phyloP scores from a whole-genome alignment of 2,888 invertebrate genomes.

The Cataglyphis altisquamis region DNA sequence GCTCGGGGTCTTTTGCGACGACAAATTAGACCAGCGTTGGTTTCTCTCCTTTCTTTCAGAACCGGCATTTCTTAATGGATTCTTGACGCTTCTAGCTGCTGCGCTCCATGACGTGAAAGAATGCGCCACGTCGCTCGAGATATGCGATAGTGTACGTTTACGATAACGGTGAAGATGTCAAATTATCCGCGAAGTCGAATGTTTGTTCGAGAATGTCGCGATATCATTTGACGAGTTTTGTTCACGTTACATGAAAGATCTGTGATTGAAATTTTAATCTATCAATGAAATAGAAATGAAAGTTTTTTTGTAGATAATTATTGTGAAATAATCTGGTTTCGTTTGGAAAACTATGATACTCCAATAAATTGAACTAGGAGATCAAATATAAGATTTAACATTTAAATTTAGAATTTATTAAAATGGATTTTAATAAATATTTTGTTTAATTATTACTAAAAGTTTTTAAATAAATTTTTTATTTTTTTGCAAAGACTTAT shows the following conservation, averaged over 20 bases:
- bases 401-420: not conserved
- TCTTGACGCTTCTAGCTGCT: slow-evolving; percentile 66
- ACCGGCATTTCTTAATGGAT: slow-evolving; percentile 73
- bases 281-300: not conserved
- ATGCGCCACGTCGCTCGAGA: slow-evolving; percentile 37
- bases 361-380: not conserved
- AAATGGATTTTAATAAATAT: not conserved
- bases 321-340: not conserved
- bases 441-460: not conserved
- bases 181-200: slow-evolving; percentile 36
- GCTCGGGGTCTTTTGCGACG: slow-evolving; percentile 43
- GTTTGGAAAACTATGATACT: not conserved
- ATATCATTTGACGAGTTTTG: slow-evolving; percentile 4
- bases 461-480: not conserved
- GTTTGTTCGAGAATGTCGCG: slow-evolving; percentile 21
- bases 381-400: not conserved
- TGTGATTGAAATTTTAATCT: not conserved
- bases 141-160: slow-evolving; percentile 42
- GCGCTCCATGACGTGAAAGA: slow-evolving; percentile 46
- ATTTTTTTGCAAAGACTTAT: not conserved
- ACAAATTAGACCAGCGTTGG: slow-evolving; percentile 71
- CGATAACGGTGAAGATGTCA: slow-evolving; percentile 22
- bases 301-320: not conserved
- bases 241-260: not conserved
- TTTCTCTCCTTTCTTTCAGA: slow-evolving; percentile 52